A percentile compares a stretch with the other conserved stretches of the same genome.
Evolutionary conservation across 1,140 invertebrate species (phyloP).

Genomic region (Cylas formicarius): DNA sequence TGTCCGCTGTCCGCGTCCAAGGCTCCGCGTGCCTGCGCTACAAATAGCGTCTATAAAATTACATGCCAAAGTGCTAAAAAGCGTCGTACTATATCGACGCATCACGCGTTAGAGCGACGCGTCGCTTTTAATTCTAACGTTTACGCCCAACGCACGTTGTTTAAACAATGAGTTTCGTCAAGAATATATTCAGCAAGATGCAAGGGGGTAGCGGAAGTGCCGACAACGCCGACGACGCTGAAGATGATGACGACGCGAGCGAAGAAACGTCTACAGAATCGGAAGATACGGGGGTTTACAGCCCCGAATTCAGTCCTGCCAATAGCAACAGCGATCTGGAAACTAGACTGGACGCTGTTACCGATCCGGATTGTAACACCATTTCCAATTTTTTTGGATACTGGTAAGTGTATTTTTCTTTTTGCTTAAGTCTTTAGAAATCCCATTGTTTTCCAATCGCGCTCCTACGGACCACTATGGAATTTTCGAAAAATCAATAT

Average conservation of each 20-base stretch:
- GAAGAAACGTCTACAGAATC: constrained; percentile 32
- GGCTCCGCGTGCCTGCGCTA: constrained; percentile 30
- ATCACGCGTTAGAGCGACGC: constrained; percentile 10
- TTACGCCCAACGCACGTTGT: constrained; percentile 1
- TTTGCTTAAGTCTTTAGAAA: too few relatives aligned
- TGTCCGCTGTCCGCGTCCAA: constrained; percentile 21
- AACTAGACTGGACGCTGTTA: constrained; percentile 12
- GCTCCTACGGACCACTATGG: too few relatives aligned
- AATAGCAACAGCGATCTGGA: constrained; percentile 34
- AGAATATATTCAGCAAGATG: constrained; percentile 34
- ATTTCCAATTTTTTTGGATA: constrained; percentile 41
- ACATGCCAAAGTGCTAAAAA: constrained; percentile 28
- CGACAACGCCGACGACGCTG: constrained; percentile 22
- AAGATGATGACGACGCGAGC: constrained; percentile 36
- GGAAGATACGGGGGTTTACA: constrained; percentile 34
- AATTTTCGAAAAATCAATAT: too few relatives aligned
- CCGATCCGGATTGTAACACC: constrained; percentile 36
- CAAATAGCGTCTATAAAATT: constrained; percentile 31
- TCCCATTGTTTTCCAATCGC: too few relatives aligned
- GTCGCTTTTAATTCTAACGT: background rate
- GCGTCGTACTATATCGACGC: constrained; percentile 19
- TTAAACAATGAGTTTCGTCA: constrained; percentile 35
- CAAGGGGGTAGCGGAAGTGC: constrained; percentile 13
- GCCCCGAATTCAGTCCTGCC: constrained; percentile 23
- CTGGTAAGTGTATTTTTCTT: constrained; percentile 30